These are phyloP conservation scores for Polyergus mexicanus DNA, from an alignment of 1,140 invertebrate genomes.

Conservation along the genomic window DNA sequence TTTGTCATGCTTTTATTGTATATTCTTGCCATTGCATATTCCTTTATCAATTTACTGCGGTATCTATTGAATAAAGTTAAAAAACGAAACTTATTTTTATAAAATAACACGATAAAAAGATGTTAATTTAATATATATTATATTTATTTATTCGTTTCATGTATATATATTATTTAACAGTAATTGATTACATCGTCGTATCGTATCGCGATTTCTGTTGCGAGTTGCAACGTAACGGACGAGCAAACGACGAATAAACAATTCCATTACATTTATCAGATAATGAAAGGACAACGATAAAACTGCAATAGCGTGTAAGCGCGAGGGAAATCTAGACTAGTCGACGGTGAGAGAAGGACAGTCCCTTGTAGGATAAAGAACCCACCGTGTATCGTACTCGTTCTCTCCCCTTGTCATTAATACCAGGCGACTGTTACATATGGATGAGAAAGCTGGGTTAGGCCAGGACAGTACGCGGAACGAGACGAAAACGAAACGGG, in stretches of 20 bases:
- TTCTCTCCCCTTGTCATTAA: slow-evolving; percentile 84
- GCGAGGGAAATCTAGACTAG: slow-evolving; percentile 52
- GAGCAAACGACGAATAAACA: slow-evolving; percentile 77
- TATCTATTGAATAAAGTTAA: neutral
- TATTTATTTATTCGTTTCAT: neutral
- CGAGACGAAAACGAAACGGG: slow-evolving; percentile 83
- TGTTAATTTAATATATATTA: neutral
- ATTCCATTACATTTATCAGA: slow-evolving; percentile 84
- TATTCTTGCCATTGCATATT: neutral
- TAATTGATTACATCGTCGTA: neutral
- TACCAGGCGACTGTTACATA: slow-evolving; percentile 87
- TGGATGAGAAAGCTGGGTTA: slow-evolving; percentile 84
- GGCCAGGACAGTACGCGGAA: slow-evolving; percentile 76
- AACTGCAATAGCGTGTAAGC: slow-evolving; percentile 78
- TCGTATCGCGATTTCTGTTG: slow-evolving; percentile 19
- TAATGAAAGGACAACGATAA: slow-evolving; percentile 83
- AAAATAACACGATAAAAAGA: neutral
- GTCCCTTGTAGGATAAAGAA: slow-evolving; percentile 69
- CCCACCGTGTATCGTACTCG: slow-evolving; percentile 63
- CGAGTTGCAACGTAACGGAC: slow-evolving; percentile 27
- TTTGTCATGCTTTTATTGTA: slow-evolving; percentile 21
- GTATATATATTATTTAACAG: slow-evolving; percentile 15
- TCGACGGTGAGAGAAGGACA: slow-evolving; percentile 32
- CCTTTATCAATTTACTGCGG: neutral
- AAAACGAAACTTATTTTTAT: neutral